Evolutionary conservation across 2,888 invertebrate species (phyloP).

Genomic region (Parochlus steinenii): DNA sequence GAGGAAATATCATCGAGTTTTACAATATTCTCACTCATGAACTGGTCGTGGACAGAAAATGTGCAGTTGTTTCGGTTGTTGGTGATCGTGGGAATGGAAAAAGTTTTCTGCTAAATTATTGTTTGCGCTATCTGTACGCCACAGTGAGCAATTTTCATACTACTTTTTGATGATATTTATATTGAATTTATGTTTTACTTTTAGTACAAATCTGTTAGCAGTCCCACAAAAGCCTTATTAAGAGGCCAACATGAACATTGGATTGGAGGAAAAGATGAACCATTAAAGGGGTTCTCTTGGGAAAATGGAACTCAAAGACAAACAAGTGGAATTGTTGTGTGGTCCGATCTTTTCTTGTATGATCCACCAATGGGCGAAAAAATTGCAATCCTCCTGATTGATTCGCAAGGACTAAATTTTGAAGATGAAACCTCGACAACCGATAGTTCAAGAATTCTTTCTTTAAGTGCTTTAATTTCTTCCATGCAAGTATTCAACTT

Average conservation of each 20-base stretch:
- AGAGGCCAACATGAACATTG: too few species aligned
- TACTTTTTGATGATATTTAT: neutral
- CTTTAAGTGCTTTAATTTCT: slow-evolving; percentile 9
- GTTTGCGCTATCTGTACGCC: neutral
- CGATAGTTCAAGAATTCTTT: slow-evolving; percentile 7
- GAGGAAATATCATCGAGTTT: too few species aligned
- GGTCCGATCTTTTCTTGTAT: slow-evolving; percentile 8
- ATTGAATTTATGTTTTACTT: neutral
- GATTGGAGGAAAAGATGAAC: neutral
- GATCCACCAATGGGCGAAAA: slow-evolving; percentile 3
- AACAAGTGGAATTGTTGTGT: slow-evolving; percentile 8
- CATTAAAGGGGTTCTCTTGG: slow-evolving; percentile 7
- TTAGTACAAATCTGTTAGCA: neutral
- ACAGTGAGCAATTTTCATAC: neutral
- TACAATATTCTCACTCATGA: too few species aligned
- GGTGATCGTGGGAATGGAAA: neutral
- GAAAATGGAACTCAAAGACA: slow-evolving; percentile 1
- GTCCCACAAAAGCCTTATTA: neutral
- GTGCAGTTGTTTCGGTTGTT: neutral
- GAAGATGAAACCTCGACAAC: slow-evolving; percentile 2
- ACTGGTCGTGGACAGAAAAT: neutral
- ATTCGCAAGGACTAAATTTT: slow-evolving; percentile 10
- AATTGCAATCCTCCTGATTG: slow-evolving; percentile 7
- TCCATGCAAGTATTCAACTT: slow-evolving; percentile 11
- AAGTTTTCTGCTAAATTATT: neutral